A percentile compares a stretch with the other conserved stretches of the same genome.
These are phyloP conservation scores for Aotus griseimembra DNA, from an alignment of 2,797 vertebrate genomes.

Conservation along the genomic window DNA sequence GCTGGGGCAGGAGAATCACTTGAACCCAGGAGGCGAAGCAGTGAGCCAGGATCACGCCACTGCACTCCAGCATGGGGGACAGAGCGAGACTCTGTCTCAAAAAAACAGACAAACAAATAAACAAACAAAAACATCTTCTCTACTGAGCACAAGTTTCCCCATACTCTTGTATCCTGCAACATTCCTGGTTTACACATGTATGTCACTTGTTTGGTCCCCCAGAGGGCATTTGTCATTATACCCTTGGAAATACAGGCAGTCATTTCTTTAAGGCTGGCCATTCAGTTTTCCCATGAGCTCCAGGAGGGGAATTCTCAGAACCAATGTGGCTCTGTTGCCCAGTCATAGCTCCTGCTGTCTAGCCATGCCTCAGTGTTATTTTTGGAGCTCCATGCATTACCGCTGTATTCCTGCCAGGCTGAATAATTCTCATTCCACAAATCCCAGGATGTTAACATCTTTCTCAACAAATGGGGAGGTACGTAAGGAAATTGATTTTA, in stretches of 20 bases:
- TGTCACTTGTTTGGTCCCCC: not conserved
- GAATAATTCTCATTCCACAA: constrained; percentile 56
- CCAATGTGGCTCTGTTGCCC: not conserved
- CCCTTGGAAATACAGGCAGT: not conserved
- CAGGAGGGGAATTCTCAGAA: not conserved
- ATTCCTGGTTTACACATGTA: not conserved
- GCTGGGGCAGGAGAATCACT: not conserved
- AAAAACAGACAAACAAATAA: not conserved
- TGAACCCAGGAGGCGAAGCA: not conserved
- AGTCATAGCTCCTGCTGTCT: not conserved
- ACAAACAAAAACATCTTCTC: not conserved
- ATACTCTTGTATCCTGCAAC: not conserved
- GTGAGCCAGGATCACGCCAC: not conserved
- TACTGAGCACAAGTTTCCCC: not conserved
- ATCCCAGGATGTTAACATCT: constrained; percentile 55
- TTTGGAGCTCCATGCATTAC: not conserved
- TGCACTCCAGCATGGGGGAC: not conserved
- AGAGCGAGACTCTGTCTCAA: not conserved
- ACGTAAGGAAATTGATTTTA: constrained; percentile 44
- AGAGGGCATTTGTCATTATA: not conserved
- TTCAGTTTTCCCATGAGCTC: not conserved
- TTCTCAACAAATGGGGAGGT: constrained; percentile 44
- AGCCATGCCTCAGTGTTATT: not conserved
- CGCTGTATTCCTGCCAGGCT: constrained; percentile 2
- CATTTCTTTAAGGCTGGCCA: not conserved